These are phyloP conservation scores for Planococcus citri DNA, from an alignment of 1,140 invertebrate species.

Conservation along the genomic window DNA sequence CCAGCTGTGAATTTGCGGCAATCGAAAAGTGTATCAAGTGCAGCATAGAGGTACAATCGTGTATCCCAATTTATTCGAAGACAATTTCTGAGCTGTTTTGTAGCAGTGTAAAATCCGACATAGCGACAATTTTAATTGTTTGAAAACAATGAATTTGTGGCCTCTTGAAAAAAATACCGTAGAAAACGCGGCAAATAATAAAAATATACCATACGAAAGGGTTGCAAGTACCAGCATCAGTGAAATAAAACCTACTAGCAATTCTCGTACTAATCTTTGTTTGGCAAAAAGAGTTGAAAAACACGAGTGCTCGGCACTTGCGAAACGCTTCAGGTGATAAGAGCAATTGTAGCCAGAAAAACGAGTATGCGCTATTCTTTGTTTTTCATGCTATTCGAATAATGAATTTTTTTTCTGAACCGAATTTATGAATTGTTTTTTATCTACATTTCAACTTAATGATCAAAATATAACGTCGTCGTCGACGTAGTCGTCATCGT, in stretches of 20 bases:
- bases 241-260: slow-evolving; percentile 15
- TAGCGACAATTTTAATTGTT: slow-evolving; percentile 4
- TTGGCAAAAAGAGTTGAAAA: slow-evolving; percentile 12
- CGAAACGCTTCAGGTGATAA: slow-evolving; percentile 18
- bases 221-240: slow-evolving; percentile 17
- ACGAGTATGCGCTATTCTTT: slow-evolving; percentile 1
- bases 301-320: slow-evolving; percentile 10
- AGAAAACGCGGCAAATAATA: slow-evolving; percentile 15
- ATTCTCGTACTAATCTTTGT: slow-evolving; percentile 16
- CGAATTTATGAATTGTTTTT: slow-evolving; percentile 20
- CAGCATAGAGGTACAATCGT: not conserved
- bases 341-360: slow-evolving; percentile 15
- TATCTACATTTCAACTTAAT: not conserved
- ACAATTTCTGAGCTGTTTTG: slow-evolving; percentile 5
- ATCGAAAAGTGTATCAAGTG: not conserved
- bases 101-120: not conserved
- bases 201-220: slow-evolving; percentile 13
- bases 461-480: not conserved
- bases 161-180: slow-evolving; percentile 14
- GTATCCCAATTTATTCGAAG: slow-evolving; percentile 17
- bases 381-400: slow-evolving; percentile 17
- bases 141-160: slow-evolving; percentile 15
- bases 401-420: slow-evolving; percentile 19
- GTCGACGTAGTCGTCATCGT: too few relatives aligned
- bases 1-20: too few relatives aligned